These are phyloP conservation scores for Sciaenops ocellatus DNA, from an alignment of 2,797 vertebrate species.

Conservation along the genomic window DNA sequence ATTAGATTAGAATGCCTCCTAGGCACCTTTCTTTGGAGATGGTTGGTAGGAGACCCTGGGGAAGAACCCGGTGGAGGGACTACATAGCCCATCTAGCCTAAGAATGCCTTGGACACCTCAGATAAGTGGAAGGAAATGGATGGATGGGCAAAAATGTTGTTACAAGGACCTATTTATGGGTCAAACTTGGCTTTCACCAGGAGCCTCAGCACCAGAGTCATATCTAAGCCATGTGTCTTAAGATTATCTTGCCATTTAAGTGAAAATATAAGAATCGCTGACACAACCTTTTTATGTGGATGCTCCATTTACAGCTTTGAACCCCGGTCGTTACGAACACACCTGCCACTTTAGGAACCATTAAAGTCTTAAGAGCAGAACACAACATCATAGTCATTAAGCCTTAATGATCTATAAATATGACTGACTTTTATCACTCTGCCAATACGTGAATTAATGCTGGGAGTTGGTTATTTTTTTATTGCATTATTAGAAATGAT, in stretches of 20 bases:
- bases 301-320: background rate
- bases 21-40: too few relatives aligned
- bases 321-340: background rate
- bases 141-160: too few relatives aligned
- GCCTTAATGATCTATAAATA: constrained; percentile 46
- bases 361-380: constrained; percentile 29
- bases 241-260: background rate
- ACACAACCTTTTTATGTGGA: background rate
- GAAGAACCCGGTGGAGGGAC: too few relatives aligned
- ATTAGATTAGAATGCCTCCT: too few relatives aligned
- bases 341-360: constrained; percentile 32
- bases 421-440: constrained; percentile 59
- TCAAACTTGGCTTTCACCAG: too few relatives aligned
- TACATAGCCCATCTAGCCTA: too few relatives aligned
- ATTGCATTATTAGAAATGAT: constrained; percentile 43
- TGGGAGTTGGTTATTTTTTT: constrained; percentile 46
- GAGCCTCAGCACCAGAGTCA: background rate
- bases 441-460: constrained; percentile 41
- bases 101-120: too few relatives aligned
- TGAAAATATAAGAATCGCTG: background rate
- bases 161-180: too few relatives aligned
- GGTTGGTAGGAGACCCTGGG: too few relatives aligned
- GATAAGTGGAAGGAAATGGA: too few relatives aligned
- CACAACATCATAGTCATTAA: constrained; percentile 38
- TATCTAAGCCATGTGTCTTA: background rate